These are phyloP conservation scores for Eilema griseolum DNA, from an alignment of 2,888 invertebrate genomes.

Conservation along the genomic window DNA sequence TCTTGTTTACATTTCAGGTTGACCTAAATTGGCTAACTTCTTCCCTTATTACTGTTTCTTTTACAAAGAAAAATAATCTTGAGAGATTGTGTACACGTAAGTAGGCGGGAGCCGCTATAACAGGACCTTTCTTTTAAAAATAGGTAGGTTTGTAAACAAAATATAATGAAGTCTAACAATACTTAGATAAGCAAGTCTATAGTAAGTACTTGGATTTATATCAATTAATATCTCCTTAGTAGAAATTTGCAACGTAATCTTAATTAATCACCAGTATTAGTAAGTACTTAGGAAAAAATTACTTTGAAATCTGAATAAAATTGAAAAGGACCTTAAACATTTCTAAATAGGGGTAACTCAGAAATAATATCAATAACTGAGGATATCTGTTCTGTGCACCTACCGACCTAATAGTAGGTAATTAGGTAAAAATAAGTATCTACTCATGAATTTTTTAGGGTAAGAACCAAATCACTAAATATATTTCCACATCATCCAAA, in stretches of 20 bases:
- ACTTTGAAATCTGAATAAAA: neutral
- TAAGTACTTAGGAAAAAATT: neutral
- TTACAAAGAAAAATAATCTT: constrained; percentile 2
- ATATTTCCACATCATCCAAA: neutral
- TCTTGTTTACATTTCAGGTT: neutral
- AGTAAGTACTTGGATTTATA: constrained; percentile 32
- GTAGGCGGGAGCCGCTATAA: constrained; percentile 30
- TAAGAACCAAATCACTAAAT: no score
- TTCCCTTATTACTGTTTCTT: constrained; percentile 3
- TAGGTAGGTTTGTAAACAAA: constrained; percentile 45
- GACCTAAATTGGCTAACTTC: neutral
- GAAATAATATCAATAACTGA: no score
- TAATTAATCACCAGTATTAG: neutral
- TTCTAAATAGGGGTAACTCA: no score
- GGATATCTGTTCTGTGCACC: no score
- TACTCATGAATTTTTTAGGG: no score
- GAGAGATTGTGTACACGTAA: constrained; percentile 9
- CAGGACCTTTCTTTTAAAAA: constrained; percentile 27
- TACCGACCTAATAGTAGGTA: no score
- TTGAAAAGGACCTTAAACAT: neutral
- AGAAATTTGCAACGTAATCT: constrained; percentile 9
- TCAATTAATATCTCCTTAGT: constrained; percentile 19
- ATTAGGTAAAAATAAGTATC: no score
- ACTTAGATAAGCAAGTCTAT: constrained; percentile 38
- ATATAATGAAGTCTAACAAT: constrained; percentile 33